Evolutionary conservation across 2,113 vertebrate genomes (phyloP).

Genomic region (Ailuropoda melanoleuca): DNA sequence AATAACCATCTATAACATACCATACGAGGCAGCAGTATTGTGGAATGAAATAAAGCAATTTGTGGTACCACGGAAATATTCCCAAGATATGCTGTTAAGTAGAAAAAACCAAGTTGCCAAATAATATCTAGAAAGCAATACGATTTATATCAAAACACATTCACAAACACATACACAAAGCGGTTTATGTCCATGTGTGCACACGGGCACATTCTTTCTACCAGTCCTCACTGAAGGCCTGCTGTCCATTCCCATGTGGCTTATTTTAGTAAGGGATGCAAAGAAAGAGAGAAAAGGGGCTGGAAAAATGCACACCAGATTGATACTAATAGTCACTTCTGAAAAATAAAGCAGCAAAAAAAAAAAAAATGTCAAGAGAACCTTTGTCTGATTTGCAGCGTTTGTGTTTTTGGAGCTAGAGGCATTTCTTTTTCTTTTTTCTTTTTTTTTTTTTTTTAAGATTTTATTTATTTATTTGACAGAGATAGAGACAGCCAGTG

Average conservation of each 20-base stretch:
- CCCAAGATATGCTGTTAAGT: background rate
- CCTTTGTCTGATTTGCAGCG: background rate
- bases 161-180: constrained; percentile 3
- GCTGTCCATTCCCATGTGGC: background rate
- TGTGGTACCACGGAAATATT: background rate
- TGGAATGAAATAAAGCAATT: background rate
- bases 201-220: background rate
- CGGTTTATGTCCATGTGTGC: background rate
- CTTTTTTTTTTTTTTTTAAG: too few species aligned
- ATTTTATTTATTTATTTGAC: too few species aligned
- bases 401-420: background rate
- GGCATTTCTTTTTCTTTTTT: background rate
- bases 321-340: background rate
- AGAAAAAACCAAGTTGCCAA: constrained; percentile 29
- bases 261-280: background rate
- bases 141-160: constrained; percentile 15
- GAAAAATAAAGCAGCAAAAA: background rate
- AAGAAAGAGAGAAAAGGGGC: background rate
- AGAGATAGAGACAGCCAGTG: too few species aligned
- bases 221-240: background rate
- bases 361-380: background rate
- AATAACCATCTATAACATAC: background rate
- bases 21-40: background rate
- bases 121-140: constrained; percentile 17
- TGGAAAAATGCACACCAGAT: background rate